Evolutionary conservation across 2,797 vertebrate species (phyloP).

Genomic region (Siniperca obscura): DNA sequence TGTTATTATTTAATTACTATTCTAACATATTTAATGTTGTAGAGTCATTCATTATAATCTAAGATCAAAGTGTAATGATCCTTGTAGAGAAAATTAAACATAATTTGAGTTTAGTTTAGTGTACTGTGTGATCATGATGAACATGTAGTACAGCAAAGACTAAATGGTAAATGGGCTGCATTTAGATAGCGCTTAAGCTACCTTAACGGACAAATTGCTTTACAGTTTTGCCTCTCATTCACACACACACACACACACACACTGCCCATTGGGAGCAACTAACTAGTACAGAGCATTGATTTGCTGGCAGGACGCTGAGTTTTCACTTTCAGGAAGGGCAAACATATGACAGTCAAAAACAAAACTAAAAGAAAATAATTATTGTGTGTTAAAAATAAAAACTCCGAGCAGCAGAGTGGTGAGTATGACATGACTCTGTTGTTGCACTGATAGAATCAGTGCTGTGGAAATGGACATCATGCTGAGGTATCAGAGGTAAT

Average conservation of each 20-base stretch:
- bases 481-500: neutral
- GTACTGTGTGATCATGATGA: constrained; percentile 5
- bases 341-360: constrained; percentile 9
- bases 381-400: neutral
- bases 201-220: too few relatives aligned
- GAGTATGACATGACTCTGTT: too few relatives aligned
- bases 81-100: constrained; percentile 42
- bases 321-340: constrained; percentile 21
- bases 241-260: too few relatives aligned
- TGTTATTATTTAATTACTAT: constrained; percentile 7
- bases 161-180: too few relatives aligned
- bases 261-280: neutral
- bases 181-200: too few relatives aligned
- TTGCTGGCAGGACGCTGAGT: constrained; percentile 8
- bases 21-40: constrained; percentile 3
- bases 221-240: too few relatives aligned
- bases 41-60: constrained; percentile 24
- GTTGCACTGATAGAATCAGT: too few relatives aligned
- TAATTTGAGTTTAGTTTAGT: constrained; percentile 32
- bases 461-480: too few relatives aligned
- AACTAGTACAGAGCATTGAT: constrained; percentile 15
- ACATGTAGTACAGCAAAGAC: neutral
- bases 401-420: too few relatives aligned
- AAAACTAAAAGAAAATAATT: neutral
- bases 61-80: constrained; percentile 12